Conservation (phyloP, 2,888 invertebrate genomes). For the Synergus laeviventris region DNA sequence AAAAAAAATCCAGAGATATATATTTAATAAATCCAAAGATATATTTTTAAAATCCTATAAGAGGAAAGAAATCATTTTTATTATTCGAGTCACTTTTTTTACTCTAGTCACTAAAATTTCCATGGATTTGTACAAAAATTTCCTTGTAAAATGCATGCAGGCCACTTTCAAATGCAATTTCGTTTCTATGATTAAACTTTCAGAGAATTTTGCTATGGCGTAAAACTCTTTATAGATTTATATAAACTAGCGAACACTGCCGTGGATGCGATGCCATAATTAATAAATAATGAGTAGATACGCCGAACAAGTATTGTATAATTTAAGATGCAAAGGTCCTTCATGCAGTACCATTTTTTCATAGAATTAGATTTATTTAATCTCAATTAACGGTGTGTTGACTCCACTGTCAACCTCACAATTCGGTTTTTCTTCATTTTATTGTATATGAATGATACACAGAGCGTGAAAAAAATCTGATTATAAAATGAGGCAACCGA, state of each 20-base stretch:
- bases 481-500: too few relatives aligned
- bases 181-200: constrained; percentile 36
- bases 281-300: background rate
- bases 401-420: too few relatives aligned
- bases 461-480: too few relatives aligned
- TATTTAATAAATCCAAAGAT: too few relatives aligned
- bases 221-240: constrained; percentile 18
- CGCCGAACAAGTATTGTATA: constrained; percentile 12
- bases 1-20: background rate
- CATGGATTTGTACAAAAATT: constrained; percentile 23
- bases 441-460: too few relatives aligned
- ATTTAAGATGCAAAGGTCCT: constrained; percentile 1
- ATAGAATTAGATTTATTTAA: background rate
- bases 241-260: constrained; percentile 54
- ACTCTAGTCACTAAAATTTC: background rate
- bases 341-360: background rate
- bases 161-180: constrained; percentile 72
- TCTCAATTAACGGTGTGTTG: background rate
- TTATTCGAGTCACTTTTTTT: background rate
- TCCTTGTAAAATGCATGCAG: constrained; percentile 64
- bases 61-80: background rate
- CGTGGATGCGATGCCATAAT: constrained; percentile 68
- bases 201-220: background rate
- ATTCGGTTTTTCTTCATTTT: too few relatives aligned
- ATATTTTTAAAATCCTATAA: background rate